Evolutionary conservation across 2,113 vertebrate species (phyloP).

Genomic region (Alaudala cheleensis): DNA sequence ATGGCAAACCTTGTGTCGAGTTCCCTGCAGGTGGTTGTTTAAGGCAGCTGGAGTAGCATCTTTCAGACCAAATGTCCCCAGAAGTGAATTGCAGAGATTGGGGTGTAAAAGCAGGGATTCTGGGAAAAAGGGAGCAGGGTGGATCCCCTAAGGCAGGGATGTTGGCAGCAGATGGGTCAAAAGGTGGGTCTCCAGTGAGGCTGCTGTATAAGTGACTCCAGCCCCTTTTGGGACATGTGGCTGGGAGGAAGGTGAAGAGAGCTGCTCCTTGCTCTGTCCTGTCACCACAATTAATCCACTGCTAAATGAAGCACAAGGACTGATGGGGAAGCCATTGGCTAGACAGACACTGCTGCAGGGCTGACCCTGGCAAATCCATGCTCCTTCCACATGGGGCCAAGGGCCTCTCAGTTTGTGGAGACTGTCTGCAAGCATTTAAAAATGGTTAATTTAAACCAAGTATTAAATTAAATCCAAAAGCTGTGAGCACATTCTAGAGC

Average conservation of each 20-base stretch:
- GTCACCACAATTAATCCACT: neutral
- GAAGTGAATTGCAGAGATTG: neutral
- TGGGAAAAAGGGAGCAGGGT: neutral
- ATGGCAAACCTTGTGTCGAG: neutral
- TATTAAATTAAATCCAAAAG: slow-evolving; percentile 64
- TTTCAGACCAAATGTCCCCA: neutral
- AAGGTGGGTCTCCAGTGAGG: neutral
- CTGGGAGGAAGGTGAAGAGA: neutral
- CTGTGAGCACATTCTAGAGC: slow-evolving; percentile 41
- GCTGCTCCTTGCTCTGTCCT: neutral
- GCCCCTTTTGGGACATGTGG: neutral
- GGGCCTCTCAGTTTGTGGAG: slow-evolving; percentile 45
- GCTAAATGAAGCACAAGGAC: neutral
- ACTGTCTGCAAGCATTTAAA: slow-evolving; percentile 59
- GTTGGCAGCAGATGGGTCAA: neutral
- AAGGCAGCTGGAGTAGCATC: neutral
- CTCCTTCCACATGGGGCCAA: neutral
- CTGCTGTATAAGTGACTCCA: neutral
- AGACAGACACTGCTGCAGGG: neutral
- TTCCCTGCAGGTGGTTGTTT: neutral
- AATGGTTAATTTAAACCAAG: slow-evolving; percentile 62
- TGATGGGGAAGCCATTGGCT: neutral
- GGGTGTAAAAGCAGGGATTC: neutral
- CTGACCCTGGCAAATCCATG: neutral
- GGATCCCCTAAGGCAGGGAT: neutral